Conservation (phyloP, 1,140 invertebrate genomes). For the Cotesia vestalis region DNA sequence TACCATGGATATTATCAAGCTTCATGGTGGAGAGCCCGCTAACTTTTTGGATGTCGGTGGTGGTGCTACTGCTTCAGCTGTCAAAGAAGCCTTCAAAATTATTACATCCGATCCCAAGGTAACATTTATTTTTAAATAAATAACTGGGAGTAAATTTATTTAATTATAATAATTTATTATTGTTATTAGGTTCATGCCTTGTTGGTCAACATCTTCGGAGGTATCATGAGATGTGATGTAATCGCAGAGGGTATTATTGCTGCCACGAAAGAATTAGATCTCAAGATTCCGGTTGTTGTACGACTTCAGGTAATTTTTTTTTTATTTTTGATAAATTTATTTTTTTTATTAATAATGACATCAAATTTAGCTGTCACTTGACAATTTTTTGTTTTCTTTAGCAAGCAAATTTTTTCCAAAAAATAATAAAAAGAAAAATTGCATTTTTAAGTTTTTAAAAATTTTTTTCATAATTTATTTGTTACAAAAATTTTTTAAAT, state of each 20-base stretch:
- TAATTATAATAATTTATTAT: constrained; percentile 27
- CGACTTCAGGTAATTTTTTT: constrained; percentile 83
- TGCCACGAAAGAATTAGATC: constrained; percentile 83
- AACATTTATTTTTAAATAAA: constrained; percentile 61
- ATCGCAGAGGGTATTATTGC: constrained; percentile 96
- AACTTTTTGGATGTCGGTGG: constrained; percentile 98
- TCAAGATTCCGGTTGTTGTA: constrained; percentile 91
- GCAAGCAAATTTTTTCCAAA: too few relatives aligned
- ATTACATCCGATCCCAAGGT: constrained; percentile 89
- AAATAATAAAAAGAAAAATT: too few relatives aligned
- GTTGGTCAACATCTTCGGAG: constrained; percentile 98
- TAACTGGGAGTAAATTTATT: background rate
- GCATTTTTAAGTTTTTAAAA: too few relatives aligned
- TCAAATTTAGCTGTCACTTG: too few relatives aligned
- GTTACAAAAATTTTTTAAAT: too few relatives aligned
- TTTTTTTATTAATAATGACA: background rate
- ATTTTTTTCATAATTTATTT: background rate
- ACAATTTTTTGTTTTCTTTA: too few relatives aligned
- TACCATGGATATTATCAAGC: constrained; percentile 97
- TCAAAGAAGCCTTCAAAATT: constrained; percentile 95
- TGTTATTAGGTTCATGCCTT: constrained; percentile 72
- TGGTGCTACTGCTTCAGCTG: constrained; percentile 90
- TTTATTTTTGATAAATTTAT: background rate
- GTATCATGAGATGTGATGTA: constrained; percentile 98
- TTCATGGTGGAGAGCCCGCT: constrained; percentile 92